Evolutionary conservation across 2,113 vertebrate species (phyloP).

Genomic region (Planiliza haematocheilus): DNA sequence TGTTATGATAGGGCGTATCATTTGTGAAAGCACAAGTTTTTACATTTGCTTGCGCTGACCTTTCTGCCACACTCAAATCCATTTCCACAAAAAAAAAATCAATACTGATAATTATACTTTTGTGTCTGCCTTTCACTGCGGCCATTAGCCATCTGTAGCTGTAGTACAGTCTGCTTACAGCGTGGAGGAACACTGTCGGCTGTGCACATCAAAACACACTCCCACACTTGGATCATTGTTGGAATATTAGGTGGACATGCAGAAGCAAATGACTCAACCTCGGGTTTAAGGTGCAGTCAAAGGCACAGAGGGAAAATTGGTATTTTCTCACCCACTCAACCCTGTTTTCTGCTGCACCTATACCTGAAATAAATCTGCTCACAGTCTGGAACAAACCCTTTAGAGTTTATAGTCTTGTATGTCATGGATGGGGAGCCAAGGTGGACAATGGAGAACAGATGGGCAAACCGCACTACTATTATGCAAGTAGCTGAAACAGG

Average conservation of each 20-base stretch:
- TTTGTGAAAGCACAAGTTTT: constrained; percentile 41
- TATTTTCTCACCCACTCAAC: constrained; percentile 69
- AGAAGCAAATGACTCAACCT: constrained; percentile 65
- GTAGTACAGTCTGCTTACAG: constrained; percentile 43
- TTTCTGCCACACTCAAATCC: constrained; percentile 52
- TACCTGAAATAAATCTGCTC: constrained; percentile 78
- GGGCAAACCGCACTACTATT: constrained; percentile 61
- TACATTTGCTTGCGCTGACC: constrained; percentile 48
- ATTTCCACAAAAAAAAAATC: constrained; percentile 39
- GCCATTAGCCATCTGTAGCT: constrained; percentile 61
- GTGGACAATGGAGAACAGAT: constrained; percentile 67
- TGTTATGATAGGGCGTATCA: constrained; percentile 36
- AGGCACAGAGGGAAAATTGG: constrained; percentile 57
- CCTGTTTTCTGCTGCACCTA: constrained; percentile 57
- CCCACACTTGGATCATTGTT: constrained; percentile 41
- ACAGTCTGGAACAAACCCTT: constrained; percentile 75
- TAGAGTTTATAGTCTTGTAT: constrained; percentile 72
- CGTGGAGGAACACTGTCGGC: constrained; percentile 34
- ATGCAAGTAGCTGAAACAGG: constrained; percentile 69
- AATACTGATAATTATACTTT: constrained; percentile 60
- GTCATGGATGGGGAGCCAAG: constrained; percentile 64
- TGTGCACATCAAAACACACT: constrained; percentile 60
- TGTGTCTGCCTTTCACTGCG: constrained; percentile 49
- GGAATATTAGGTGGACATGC: constrained; percentile 62
- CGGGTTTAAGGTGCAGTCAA: constrained; percentile 49